phyloP scores from a whole-genome alignment of 1,140 invertebrate species.

The Arion vulgaris region DNA sequence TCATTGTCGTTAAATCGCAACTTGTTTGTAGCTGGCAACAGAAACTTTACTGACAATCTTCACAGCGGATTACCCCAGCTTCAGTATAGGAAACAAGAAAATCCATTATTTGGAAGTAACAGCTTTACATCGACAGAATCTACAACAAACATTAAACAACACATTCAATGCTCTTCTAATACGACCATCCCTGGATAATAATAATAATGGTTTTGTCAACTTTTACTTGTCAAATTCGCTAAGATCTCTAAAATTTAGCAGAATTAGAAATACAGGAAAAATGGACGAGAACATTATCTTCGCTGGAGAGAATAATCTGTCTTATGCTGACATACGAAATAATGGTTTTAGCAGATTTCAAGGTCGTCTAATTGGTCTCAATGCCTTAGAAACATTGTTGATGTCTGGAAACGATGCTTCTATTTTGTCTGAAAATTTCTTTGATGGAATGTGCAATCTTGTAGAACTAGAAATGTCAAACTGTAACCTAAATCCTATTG shows the following conservation, averaged over 20 bases:
- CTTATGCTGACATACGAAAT: not conserved
- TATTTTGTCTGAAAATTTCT: not conserved
- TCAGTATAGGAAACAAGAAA: not conserved
- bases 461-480: not conserved
- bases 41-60: not conserved
- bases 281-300: not conserved
- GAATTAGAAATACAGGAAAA: not conserved
- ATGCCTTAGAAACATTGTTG: not conserved
- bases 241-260: not conserved
- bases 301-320: not conserved
- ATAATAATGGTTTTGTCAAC: not conserved
- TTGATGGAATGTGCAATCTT: not conserved
- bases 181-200: too few species aligned
- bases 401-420: not conserved
- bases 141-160: not conserved
- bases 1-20: not conserved
- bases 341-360: not conserved
- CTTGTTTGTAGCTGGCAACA: not conserved
- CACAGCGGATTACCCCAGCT: not conserved
- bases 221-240: not conserved
- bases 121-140: not conserved
- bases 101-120: not conserved
- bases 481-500: not conserved
- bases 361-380: not conserved
- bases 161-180: not conserved